Base-by-base conservation (phyloP, 2,797 vertebrate species). In the Hippocampus kuda region DNA sequence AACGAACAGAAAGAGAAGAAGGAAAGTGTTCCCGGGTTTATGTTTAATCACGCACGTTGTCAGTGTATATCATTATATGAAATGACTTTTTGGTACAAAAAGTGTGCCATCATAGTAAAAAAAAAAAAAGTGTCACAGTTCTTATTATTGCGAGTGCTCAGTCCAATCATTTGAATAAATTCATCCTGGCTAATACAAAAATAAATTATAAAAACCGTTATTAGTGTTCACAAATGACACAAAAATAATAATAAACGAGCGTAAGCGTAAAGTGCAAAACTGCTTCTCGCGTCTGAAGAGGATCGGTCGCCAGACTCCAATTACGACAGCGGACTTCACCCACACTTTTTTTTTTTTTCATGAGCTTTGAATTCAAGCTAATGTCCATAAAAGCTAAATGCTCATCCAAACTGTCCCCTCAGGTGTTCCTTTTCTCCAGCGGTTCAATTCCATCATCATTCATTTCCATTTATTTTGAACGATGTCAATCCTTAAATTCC, bases 281-380 rank as follows among this genome's bases (percentile, higher is more conserved):
- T 27, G 49, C 42, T 48, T 65, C 6, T 16, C 1, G 41, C 13
- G 62, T 26, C 11, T 26, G 6, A 27, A 59, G 26, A 27, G 56
- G 56, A 60, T 60, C 16, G 6, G 16, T 30, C 15, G 16, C 7
- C 30, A 34, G 16, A 20, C 7, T 61, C 18, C 7, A 30, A 61
- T 61, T 16, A 61, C 20, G 59, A 38, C 59, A 18, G 16, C 7
- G 20, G 20, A 61, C 16, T 61, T 60, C 2, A 9, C 15, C 15
- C 57, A 30, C 27, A 27, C 5, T 24, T 27, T 18, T 8, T 65
- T 46, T 46, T 46, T 72, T 68, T 66, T 24, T 60, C 67, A 64
- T 64, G 57, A 68, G 68, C 81, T 81, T 72, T 44, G 42, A 27
- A 26, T 61, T 18, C 26, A 38, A 20, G 27, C 5, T 60, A 18